Base-by-base conservation (phyloP, 2,797 vertebrate genomes). In the Molossus molossus region DNA sequence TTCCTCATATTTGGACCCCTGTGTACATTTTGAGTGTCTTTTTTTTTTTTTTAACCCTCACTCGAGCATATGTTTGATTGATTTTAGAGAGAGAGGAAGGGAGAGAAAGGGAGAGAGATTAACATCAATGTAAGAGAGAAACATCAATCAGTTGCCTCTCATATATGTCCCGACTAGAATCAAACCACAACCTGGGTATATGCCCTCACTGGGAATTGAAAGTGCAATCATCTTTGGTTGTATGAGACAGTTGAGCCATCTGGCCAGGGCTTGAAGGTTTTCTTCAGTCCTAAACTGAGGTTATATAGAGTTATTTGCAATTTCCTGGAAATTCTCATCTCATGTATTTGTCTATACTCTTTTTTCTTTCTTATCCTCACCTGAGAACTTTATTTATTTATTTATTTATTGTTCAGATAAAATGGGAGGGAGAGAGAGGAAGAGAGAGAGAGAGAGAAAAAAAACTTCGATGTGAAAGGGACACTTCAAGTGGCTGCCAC, bases 241-340 rank as follows among this genome's bases (percentile, higher is more conserved):
- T 69, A 37, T 9, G 18, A 9, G 17, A 69, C 33, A 33, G 65
- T 15, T 9, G 17, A 33, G 65, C 65, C 6, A 67, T 15, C 14
- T 8, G n/a, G n/a, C 15, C 8, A 37, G 17, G 13, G 3, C 64
- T 40, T 33, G 1, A n/a, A 21, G 48, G 15, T 33, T 50, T 29
- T 79, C 45, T 90, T 75, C 33, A 87, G 40, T 55, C 37, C 11
- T 48, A 81, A 93, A 76, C 1, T 92, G 1, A 77, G 17, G 23
- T 4, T 45, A 37, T 33, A 2, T 10, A 76, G 21, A 94, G n/a
- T 87, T 76, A 91, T 6, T 75, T 40, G 14, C 13, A 92, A 13
- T 80, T 75, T 77, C 6, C n/a, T 81, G 20, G 84, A 92, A 90
- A 72, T 65, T 40, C 1, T 94, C 8, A 65, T 77, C 11, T 90